Percentiles rank a stretch among this genome's conserved stretches.
Conservation (phyloP, 2,113 vertebrate species). For the Carassius auratus region DNA sequence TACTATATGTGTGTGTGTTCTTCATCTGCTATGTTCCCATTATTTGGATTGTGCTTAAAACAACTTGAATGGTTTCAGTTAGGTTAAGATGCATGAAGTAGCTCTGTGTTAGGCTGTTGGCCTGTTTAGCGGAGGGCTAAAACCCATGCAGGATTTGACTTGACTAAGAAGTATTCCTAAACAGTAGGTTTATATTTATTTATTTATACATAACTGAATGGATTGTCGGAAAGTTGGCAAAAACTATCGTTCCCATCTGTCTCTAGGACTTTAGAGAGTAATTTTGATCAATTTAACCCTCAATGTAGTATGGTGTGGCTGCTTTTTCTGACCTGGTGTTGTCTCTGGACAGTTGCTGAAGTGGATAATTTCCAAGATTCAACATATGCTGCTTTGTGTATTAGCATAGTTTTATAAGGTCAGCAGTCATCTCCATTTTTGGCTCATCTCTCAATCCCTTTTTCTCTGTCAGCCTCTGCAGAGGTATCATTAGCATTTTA, state of each 20-base stretch:
- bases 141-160: neutral
- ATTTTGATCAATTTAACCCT: neutral
- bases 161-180: neutral
- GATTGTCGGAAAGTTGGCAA: conserved; percentile 7
- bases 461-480: neutral
- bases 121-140: neutral
- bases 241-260: neutral
- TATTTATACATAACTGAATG: neutral
- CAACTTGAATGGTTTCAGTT: neutral
- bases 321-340: neutral
- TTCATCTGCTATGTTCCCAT: neutral
- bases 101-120: neutral
- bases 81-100: neutral
- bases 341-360: neutral
- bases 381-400: conserved; percentile 13
- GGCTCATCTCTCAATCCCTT: conserved; percentile 1
- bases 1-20: too few species aligned
- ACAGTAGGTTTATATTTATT: neutral
- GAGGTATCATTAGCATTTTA: conserved; percentile 14
- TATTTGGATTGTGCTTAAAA: neutral
- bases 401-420: conserved; percentile 19
- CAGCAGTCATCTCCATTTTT: neutral
- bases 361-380: neutral
- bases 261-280: neutral
- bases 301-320: neutral